Evolutionary conservation across 2,797 vertebrate genomes (phyloP), one percentile per base, ranked within the genome.

Genomic region (Lutjanus argentimaculatus): DNA sequence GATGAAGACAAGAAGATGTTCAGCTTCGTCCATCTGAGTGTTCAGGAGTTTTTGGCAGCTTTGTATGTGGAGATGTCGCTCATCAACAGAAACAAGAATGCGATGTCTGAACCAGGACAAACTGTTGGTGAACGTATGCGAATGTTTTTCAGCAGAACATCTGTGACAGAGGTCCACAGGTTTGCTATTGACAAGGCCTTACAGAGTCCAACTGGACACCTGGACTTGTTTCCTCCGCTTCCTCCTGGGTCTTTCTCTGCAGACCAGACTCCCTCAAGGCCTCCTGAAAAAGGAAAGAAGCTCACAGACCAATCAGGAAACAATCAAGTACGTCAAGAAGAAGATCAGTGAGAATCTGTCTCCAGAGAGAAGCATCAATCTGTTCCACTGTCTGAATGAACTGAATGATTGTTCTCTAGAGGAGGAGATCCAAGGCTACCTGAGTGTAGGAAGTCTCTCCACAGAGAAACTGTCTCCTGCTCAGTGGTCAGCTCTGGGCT

Each of bases 211-310:
- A 74, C 67, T 6, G 85, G 82, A 10, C 76, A 84, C 40, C 25
- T 87, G 68, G 82, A 87, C 40, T 2, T 87, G 51, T 87, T 87
- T 87, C 72, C 85, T 84, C 0, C 80, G 85, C 21, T 84, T 87
- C 72, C 59, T 87, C 19, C 2, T 87, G 58, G 85, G 78, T 46
- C 77, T 85, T 8, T 85, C 77, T 0, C 55, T 79, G 45, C 72
- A 82, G 6, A 61, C 45, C 51, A 53, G 11, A 69, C 17, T 49
- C 43, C 62, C 57, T 15, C 30, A 30, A 43, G 79, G 14, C 12
- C 19, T 88, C 17, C 61, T 88, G 5, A 62, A 7, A 6, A 43
- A 58, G 8, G 57, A 6, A 11, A 48, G n/a, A 22, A 21, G 43
- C 57, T 61, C 48, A 25, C 2, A 22, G 9, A 17, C 8, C 21